Conservation (phyloP, 2,113 vertebrate species). For the Chlamydotis undulata region DNA sequence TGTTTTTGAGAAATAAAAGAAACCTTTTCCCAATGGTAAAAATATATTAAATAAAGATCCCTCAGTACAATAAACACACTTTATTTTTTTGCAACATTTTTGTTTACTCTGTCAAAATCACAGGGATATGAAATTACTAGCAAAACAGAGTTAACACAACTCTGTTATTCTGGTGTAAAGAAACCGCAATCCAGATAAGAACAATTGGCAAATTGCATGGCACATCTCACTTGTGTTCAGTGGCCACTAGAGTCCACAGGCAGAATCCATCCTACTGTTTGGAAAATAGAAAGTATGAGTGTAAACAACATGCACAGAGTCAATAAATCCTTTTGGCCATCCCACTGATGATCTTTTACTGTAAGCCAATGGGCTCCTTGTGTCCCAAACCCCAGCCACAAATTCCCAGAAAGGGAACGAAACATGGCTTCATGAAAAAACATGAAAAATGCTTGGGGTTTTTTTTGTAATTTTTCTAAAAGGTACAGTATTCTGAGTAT, state of each 20-base stretch:
- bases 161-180: background rate
- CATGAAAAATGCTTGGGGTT: fast-evolving
- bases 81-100: background rate
- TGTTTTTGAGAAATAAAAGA: background rate
- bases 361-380: background rate
- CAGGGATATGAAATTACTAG: background rate
- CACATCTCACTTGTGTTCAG: background rate
- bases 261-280: background rate
- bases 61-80: background rate
- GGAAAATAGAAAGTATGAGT: background rate
- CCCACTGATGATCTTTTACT: background rate
- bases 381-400: background rate
- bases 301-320: fast-evolving
- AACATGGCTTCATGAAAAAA: background rate
- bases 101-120: background rate
- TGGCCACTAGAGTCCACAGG: background rate
- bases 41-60: background rate
- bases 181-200: background rate
- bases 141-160: background rate
- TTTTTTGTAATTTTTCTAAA: background rate
- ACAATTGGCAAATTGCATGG: background rate
- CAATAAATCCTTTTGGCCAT: background rate
- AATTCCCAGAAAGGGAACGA: background rate
- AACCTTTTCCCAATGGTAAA: background rate
- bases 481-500: background rate